phyloP scores from a whole-genome alignment of 2,797 vertebrate genomes.

The Valencia hispanica region DNA sequence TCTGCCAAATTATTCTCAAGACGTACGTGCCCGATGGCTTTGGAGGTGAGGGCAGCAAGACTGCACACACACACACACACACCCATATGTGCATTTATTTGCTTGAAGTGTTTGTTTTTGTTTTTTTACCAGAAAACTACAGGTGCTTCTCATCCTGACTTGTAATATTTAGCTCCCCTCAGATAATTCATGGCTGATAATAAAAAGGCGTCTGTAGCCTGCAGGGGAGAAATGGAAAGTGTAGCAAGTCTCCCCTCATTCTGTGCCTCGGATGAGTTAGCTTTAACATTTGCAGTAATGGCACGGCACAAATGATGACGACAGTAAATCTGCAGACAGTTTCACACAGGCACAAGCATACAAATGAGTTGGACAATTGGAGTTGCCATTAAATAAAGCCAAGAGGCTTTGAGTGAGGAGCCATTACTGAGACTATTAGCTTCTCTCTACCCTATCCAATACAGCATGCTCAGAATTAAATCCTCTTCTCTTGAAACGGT shows the following conservation, averaged over 20 bases:
- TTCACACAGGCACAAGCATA: constrained; percentile 48
- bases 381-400: constrained; percentile 73
- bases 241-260: constrained; percentile 12
- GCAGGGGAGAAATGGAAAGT: background rate
- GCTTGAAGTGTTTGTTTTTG: background rate
- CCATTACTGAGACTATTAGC: constrained; percentile 58
- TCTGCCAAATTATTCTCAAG: constrained; percentile 99
- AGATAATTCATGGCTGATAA: constrained; percentile 40
- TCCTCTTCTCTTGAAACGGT: background rate
- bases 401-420: constrained; percentile 48
- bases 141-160: constrained; percentile 17
- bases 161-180: constrained; percentile 32
- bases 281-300: constrained; percentile 61
- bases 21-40: constrained; percentile 99
- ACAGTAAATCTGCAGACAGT: constrained; percentile 55
- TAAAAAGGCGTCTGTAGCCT: constrained; percentile 45
- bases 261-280: constrained; percentile 39
- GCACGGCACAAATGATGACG: constrained; percentile 65
- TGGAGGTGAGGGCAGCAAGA: constrained; percentile 84
- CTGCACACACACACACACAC: background rate
- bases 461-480: constrained; percentile 12
- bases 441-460: constrained; percentile 15
- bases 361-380: constrained; percentile 61
- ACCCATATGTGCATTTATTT: background rate
- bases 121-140: background rate